Evolutionary conservation across 53 echinoderm and acorn worm genomes (phyloP).

Genomic region (Luidia sarsii): DNA sequence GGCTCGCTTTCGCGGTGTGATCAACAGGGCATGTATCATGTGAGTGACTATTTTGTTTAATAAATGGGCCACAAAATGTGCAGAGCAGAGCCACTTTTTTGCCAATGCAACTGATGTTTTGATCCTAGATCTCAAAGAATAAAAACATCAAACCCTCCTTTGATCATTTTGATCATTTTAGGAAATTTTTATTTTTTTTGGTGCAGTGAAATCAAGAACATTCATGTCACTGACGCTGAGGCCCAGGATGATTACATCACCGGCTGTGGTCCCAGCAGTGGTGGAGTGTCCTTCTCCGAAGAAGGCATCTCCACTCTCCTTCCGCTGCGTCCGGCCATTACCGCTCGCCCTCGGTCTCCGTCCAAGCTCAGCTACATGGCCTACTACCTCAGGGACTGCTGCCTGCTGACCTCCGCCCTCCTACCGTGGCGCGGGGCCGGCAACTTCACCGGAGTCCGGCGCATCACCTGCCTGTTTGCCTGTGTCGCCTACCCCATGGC

Average conservation of each 20-base stretch:
- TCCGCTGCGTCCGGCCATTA: not conserved
- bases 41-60: too few species aligned
- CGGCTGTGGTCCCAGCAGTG: not conserved
- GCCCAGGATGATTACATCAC: slow-evolving; percentile 20
- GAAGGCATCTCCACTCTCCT: slow-evolving; percentile 7
- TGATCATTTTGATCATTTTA: too few species aligned
- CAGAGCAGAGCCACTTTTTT: too few species aligned
- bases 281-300: slow-evolving; percentile 24
- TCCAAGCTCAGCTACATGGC: slow-evolving; percentile 22
- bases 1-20: slow-evolving; percentile 12
- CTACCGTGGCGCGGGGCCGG: slow-evolving; percentile 22
- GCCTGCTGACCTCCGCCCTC: slow-evolving; percentile 25
- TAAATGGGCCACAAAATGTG: too few species aligned
- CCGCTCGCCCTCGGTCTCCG: not conserved
- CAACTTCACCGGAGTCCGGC: slow-evolving; percentile 26
- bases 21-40: slow-evolving; percentile 39
- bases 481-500: slow-evolving; percentile 22
- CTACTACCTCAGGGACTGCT: slow-evolving; percentile 24
- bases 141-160: too few species aligned
- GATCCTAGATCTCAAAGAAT: too few species aligned
- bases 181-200: too few species aligned
- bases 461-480: slow-evolving; percentile 36
- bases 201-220: slow-evolving; percentile 34
- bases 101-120: too few species aligned
- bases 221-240: slow-evolving; percentile 28